Percentiles rank a stretch among this genome's conserved stretches.
phyloP scores from a whole-genome alignment of 2,113 vertebrate species.

The Oncorhynchus nerka region DNA sequence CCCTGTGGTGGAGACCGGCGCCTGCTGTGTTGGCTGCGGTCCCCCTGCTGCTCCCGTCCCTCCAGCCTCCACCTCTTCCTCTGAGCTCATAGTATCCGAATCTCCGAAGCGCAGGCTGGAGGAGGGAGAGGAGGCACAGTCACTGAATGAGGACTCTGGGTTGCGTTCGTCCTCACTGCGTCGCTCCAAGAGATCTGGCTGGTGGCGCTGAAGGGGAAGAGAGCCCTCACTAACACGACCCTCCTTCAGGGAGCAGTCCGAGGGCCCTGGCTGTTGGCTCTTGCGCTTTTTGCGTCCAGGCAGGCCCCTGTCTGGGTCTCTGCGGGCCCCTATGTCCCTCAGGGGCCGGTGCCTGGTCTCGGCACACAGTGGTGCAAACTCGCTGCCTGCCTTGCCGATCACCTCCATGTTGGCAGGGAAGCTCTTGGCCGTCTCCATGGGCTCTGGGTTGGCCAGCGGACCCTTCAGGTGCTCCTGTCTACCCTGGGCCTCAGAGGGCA shows the following conservation, averaged over 20 bases:
- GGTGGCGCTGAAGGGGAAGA: slow-evolving; percentile 69
- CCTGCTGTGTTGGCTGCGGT: slow-evolving; percentile 50
- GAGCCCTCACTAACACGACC: slow-evolving; percentile 64
- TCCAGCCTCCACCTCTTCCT: slow-evolving; percentile 83
- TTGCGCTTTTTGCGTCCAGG: slow-evolving; percentile 92
- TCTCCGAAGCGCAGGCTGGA: slow-evolving; percentile 95
- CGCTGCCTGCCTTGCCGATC: slow-evolving; percentile 92
- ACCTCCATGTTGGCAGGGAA: slow-evolving; percentile 89
- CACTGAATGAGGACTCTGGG: slow-evolving; percentile 92
- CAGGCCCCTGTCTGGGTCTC: slow-evolving; percentile 85
- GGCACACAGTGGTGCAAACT: slow-evolving; percentile 86
- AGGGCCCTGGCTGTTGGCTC: slow-evolving; percentile 96
- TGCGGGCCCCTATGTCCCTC: slow-evolving; percentile 79
- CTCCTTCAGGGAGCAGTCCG: slow-evolving; percentile 86
- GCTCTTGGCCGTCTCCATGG: slow-evolving; percentile 85
- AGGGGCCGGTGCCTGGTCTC: slow-evolving; percentile 69
- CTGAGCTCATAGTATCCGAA: slow-evolving; percentile 94
- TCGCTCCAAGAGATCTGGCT: slow-evolving; percentile 77
- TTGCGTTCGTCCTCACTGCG: slow-evolving; percentile 87
- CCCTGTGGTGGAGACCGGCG: slow-evolving; percentile 51
- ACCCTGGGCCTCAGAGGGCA: slow-evolving; percentile 87
- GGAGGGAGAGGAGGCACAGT: slow-evolving; percentile 94
- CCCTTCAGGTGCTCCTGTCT: slow-evolving; percentile 95
- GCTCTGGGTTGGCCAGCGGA: slow-evolving; percentile 89
- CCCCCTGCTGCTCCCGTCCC: slow-evolving; percentile 43